These are phyloP conservation scores for Melanargia galathea DNA, from an alignment of 2,888 invertebrate species.

Conservation along the genomic window DNA sequence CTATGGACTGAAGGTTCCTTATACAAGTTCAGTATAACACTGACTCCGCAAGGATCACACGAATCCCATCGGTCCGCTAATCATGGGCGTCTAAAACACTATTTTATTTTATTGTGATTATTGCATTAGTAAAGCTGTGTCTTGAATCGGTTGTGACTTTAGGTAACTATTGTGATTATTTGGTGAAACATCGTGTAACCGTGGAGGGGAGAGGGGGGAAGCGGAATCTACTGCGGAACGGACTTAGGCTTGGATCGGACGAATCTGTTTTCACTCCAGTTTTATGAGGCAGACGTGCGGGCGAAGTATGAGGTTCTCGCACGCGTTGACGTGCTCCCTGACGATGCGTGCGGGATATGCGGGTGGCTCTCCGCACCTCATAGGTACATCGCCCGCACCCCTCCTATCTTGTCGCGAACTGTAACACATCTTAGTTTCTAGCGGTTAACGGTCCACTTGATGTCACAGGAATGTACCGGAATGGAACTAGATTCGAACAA, in stretches of 20 bases:
- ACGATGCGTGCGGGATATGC: no score
- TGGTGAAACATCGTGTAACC: constrained; percentile 61
- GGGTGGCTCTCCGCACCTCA: no score
- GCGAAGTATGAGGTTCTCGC: no score
- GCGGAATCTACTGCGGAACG: constrained; percentile 34
- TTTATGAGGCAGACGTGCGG: no score
- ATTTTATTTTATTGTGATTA: constrained; percentile 65
- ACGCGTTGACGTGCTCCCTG: no score
- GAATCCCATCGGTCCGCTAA: constrained; percentile 38
- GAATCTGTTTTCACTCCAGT: constrained; percentile 6
- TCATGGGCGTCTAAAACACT: constrained; percentile 45
- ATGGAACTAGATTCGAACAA: not conserved
- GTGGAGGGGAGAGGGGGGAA: constrained; percentile 37
- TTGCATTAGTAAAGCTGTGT: constrained; percentile 79
- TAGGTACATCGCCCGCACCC: no score
- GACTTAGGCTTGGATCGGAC: constrained; percentile 3
- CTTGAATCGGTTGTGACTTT: constrained; percentile 77
- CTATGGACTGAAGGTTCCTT: no score
- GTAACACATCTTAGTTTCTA: no score
- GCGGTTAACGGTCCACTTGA: no score
- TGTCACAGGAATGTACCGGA: no score
- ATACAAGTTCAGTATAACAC: constrained; percentile 33
- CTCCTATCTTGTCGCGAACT: no score
- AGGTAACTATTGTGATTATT: constrained; percentile 82
- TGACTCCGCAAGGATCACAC: constrained; percentile 33